Conservation (phyloP, 2,113 vertebrate genomes). For the Regulus satrapa region DNA sequence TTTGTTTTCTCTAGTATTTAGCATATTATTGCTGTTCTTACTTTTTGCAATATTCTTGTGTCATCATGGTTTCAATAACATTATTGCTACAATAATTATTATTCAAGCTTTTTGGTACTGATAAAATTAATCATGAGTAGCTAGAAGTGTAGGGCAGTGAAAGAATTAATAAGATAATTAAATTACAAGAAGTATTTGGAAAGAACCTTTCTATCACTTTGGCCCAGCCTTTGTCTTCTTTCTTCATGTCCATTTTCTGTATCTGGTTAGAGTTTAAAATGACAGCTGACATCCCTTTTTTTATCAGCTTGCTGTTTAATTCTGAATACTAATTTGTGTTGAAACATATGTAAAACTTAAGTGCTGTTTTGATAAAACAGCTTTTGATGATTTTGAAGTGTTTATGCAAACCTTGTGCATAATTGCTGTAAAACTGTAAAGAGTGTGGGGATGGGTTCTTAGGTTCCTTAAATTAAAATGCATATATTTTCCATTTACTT, state of each 20-base stretch:
- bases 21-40: background rate
- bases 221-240: background rate
- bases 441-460: constrained; percentile 26
- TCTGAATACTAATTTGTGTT: constrained; percentile 66
- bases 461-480: constrained; percentile 35
- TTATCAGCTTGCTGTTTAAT: constrained; percentile 34
- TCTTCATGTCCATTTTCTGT: background rate
- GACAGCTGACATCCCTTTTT: constrained; percentile 30
- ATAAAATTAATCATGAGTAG: background rate
- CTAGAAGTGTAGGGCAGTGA: background rate
- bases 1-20: background rate
- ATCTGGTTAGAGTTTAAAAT: constrained; percentile 2
- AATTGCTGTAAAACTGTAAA: constrained; percentile 54
- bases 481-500: background rate
- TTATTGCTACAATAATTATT: background rate
- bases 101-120: background rate
- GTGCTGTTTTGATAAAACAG: constrained; percentile 63
- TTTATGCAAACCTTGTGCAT: constrained; percentile 66
- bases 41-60: background rate
- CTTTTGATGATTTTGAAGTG: constrained; percentile 70
- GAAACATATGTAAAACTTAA: constrained; percentile 70
- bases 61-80: background rate
- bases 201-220: background rate
- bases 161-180: constrained; percentile 4
- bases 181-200: background rate